phyloP scores from a whole-genome alignment of 2,797 vertebrate genomes.

The Coreius guichenoti region DNA sequence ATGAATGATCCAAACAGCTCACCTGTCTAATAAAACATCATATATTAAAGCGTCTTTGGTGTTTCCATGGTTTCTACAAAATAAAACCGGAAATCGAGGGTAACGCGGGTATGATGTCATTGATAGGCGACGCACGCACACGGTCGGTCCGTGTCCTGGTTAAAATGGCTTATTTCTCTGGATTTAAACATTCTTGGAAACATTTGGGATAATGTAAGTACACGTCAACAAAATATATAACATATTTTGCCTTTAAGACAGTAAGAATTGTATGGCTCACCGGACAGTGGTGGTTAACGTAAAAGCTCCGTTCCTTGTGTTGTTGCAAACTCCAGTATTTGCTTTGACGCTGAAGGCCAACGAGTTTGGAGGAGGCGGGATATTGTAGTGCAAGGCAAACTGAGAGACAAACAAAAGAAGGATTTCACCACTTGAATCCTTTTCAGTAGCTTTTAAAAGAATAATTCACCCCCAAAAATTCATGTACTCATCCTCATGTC shows the following conservation, averaged over 20 bases:
- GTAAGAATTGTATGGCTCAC: constrained; percentile 59
- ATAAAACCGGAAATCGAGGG: too few relatives aligned
- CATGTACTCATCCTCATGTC: neutral
- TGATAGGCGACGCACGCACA: too few relatives aligned
- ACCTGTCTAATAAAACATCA: too few relatives aligned
- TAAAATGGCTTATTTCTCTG: too few relatives aligned
- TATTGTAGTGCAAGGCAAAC: constrained; percentile 77
- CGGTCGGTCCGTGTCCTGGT: too few relatives aligned
- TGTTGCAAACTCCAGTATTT: constrained; percentile 59
- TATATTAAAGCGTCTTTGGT: too few relatives aligned
- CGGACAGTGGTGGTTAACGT: constrained; percentile 65
- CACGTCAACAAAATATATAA: too few relatives aligned
- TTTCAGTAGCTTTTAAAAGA: neutral
- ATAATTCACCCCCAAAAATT: neutral
- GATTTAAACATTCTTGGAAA: too few relatives aligned
- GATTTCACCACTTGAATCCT: neutral
- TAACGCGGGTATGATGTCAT: too few relatives aligned
- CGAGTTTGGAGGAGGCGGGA: constrained; percentile 75
- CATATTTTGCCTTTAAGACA: neutral
- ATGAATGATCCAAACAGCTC: too few relatives aligned
- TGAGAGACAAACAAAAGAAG: constrained; percentile 53
- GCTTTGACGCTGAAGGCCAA: constrained; percentile 71
- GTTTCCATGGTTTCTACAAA: too few relatives aligned
- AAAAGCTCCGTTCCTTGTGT: constrained; percentile 56
- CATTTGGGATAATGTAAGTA: too few relatives aligned